Percentiles rank a stretch among this genome's conserved stretches.
phyloP scores from a whole-genome alignment of 2,113 vertebrate genomes.

The Peromyscus californicus region DNA sequence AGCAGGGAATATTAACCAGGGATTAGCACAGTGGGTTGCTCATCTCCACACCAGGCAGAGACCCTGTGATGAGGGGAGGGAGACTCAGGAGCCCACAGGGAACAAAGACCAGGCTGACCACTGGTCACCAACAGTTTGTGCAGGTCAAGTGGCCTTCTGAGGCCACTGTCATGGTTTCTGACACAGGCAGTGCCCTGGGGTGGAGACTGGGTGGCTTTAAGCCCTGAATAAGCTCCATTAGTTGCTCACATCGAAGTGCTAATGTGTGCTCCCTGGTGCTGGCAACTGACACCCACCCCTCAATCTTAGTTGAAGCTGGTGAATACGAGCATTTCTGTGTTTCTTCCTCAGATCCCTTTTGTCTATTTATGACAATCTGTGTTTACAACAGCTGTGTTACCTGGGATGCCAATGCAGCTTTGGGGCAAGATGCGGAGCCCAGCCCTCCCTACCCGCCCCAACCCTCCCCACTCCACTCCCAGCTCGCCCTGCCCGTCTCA shows the following conservation, averaged over 20 bases:
- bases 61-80: not conserved
- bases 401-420: not conserved
- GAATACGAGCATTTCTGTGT: not conserved
- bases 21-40: not conserved
- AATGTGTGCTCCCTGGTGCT: not conserved
- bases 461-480: not conserved
- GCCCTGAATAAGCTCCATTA: no score
- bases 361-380: constrained; percentile 1
- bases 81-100: no score
- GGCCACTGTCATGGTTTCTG: not conserved
- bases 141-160: not conserved
- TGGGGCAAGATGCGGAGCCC: not conserved
- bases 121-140: not conserved
- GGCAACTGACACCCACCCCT: constrained; percentile 25
- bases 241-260: not conserved
- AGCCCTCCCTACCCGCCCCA: not conserved
- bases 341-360: constrained; percentile 39
- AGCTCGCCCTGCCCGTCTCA: not conserved
- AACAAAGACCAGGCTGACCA: not conserved
- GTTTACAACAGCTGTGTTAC: not conserved
- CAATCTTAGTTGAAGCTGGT: constrained; percentile 27
- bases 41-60: not conserved
- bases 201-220: not conserved
- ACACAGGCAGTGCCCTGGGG: not conserved
- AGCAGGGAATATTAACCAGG: constrained; percentile 50